These are phyloP conservation scores for Dendroctonus valens DNA, from an alignment of 1,140 invertebrate genomes.

Conservation along the genomic window DNA sequence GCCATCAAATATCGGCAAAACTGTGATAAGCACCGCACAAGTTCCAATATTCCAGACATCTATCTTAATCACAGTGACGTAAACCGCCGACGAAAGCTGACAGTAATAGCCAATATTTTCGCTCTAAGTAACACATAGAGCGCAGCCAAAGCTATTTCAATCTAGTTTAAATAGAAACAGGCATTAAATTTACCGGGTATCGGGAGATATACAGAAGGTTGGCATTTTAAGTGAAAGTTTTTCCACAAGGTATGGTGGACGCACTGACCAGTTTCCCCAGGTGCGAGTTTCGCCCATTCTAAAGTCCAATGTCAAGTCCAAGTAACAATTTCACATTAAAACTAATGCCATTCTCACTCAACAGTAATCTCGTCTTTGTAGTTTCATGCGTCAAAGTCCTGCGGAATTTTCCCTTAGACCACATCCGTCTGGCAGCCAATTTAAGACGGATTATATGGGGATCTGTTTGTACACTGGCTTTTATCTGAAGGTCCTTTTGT, in stretches of 20 bases:
- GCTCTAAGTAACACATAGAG: slow-evolving; percentile 33
- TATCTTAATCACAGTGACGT: slow-evolving; percentile 34
- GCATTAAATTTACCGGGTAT: slow-evolving; percentile 24
- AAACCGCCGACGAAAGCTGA: slow-evolving; percentile 28
- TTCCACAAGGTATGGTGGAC: no score
- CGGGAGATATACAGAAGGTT: slow-evolving; percentile 22
- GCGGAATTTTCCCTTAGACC: slow-evolving; percentile 8
- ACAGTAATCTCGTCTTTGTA: no score
- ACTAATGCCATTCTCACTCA: no score
- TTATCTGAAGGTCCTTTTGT: no score
- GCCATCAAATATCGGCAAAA: no score
- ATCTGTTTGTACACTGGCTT: not conserved
- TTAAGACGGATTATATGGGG: slow-evolving; percentile 15
- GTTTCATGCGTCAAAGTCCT: slow-evolving; percentile 2
- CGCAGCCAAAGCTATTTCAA: slow-evolving; percentile 23
- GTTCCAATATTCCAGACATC: slow-evolving; percentile 18
- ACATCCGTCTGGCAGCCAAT: slow-evolving; percentile 10
- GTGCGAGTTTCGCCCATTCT: not conserved
- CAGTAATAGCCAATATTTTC: slow-evolving; percentile 36
- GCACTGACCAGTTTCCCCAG: not conserved
- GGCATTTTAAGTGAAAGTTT: slow-evolving; percentile 17
- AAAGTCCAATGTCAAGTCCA: no score
- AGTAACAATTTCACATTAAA: no score
- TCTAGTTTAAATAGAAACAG: slow-evolving; percentile 35
- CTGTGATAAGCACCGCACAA: no score